A percentile compares a stretch with the other conserved stretches of the same genome.
phyloP scores from a whole-genome alignment of 2,113 vertebrate genomes.

The Pleuronectes platessa region DNA sequence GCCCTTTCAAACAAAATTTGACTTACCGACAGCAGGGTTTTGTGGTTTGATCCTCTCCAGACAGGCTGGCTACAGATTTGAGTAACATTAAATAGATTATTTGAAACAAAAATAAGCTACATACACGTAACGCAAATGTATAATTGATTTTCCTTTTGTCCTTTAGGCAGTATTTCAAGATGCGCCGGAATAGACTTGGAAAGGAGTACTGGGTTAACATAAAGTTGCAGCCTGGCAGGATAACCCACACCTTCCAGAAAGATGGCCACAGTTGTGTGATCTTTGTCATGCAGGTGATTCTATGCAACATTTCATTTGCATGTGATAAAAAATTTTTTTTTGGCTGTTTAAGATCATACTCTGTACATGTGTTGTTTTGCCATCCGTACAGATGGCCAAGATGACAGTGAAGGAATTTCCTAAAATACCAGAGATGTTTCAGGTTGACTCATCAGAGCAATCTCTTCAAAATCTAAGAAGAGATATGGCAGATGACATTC shows the following conservation, averaged over 20 bases:
- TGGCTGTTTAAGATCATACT: too few species aligned
- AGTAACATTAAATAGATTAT: too few species aligned
- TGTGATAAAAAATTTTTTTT: neutral
- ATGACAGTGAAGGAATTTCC: neutral
- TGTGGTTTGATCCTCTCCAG: too few species aligned
- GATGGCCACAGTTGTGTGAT: neutral
- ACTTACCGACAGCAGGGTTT: too few species aligned
- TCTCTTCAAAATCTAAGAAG: neutral
- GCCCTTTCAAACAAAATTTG: too few species aligned
- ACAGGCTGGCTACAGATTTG: too few species aligned
- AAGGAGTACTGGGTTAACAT: constrained; percentile 11
- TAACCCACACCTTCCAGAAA: constrained; percentile 8
- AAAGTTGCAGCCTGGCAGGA: constrained; percentile 10
- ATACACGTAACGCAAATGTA: neutral
- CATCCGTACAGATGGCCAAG: neutral
- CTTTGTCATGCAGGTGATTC: neutral
- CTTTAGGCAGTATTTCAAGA: constrained; percentile 9
- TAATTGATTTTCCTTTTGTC: neutral
- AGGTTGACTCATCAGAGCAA: neutral
- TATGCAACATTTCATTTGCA: neutral
- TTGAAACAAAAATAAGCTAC: neutral
- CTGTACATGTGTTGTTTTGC: too few species aligned
- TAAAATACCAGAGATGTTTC: neutral
- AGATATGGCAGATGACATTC: constrained; percentile 1
- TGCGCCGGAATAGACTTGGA: neutral